phyloP scores from a whole-genome alignment of 2,888 invertebrate species.

The Tipula unca region DNA sequence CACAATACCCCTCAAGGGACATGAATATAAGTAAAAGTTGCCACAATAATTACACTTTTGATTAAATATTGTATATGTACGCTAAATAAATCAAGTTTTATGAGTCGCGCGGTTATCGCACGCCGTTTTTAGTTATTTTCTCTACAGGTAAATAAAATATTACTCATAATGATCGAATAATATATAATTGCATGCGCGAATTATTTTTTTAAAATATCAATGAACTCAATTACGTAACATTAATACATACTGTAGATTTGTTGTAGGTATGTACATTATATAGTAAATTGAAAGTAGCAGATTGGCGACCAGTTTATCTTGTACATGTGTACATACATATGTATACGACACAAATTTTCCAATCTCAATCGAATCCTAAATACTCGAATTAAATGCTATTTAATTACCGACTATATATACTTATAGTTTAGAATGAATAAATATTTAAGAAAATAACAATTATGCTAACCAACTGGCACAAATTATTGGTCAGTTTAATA shows the following conservation, averaged over 20 bases:
- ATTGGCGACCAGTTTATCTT: not conserved
- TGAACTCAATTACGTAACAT: constrained; percentile 16
- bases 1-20: not conserved
- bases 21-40: not conserved
- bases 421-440: not conserved
- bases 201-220: constrained; percentile 4
- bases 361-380: not conserved
- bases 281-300: not conserved
- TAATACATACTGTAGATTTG: not conserved
- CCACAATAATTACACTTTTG: not conserved
- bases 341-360: not conserved
- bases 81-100: not conserved
- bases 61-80: not conserved
- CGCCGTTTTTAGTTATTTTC: no score
- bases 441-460: not conserved
- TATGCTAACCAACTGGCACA: not conserved
- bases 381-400: not conserved
- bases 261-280: not conserved
- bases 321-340: not conserved
- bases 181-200: not conserved
- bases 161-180: constrained; percentile 8
- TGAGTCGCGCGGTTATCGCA: not conserved
- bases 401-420: not conserved
- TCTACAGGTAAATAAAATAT: not conserved
- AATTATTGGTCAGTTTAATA: not conserved